phyloP scores from a whole-genome alignment of 1,140 invertebrate species.

The Bradynema listronoti region DNA sequence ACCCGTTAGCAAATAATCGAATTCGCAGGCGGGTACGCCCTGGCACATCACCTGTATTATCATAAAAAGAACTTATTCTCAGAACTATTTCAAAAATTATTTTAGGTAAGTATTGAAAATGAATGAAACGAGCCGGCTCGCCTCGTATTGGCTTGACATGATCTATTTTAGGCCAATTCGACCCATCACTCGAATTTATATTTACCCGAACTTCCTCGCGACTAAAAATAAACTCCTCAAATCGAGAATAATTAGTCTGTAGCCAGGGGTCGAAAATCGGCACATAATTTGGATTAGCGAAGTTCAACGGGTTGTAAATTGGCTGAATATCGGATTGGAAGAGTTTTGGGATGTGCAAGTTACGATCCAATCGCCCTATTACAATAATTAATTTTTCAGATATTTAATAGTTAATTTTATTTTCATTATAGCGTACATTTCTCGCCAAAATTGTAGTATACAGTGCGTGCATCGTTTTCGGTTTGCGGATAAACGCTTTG shows the following conservation, averaged over 20 bases:
- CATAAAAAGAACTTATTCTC: not conserved
- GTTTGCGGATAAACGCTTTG: slow-evolving; percentile 33
- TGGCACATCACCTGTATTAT: slow-evolving; percentile 34
- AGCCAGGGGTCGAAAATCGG: slow-evolving; percentile 36
- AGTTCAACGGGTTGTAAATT: slow-evolving; percentile 39
- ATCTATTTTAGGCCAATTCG: no score
- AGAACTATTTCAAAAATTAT: slow-evolving; percentile 1
- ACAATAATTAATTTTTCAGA: slow-evolving; percentile 19
- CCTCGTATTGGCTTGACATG: no score
- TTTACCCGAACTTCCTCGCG: slow-evolving; percentile 36
- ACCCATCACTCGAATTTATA: no score
- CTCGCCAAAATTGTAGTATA: slow-evolving; percentile 40
- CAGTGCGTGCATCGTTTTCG: slow-evolving; percentile 18
- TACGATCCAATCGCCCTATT: slow-evolving; percentile 36
- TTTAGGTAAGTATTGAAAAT: slow-evolving; percentile 1
- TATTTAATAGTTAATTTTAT: slow-evolving; percentile 1
- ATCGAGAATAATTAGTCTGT: slow-evolving; percentile 22
- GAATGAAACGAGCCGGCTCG: no score
- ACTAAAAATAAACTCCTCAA: slow-evolving; percentile 31
- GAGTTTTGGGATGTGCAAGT: slow-evolving; percentile 24
- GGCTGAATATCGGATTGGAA: slow-evolving; percentile 32
- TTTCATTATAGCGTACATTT: slow-evolving; percentile 39
- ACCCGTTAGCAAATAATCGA: slow-evolving; percentile 32
- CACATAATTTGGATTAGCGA: slow-evolving; percentile 36
- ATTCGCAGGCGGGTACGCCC: slow-evolving; percentile 38